Conservation (phyloP, 2,113 vertebrate species). For the Pituophis catenifer region DNA sequence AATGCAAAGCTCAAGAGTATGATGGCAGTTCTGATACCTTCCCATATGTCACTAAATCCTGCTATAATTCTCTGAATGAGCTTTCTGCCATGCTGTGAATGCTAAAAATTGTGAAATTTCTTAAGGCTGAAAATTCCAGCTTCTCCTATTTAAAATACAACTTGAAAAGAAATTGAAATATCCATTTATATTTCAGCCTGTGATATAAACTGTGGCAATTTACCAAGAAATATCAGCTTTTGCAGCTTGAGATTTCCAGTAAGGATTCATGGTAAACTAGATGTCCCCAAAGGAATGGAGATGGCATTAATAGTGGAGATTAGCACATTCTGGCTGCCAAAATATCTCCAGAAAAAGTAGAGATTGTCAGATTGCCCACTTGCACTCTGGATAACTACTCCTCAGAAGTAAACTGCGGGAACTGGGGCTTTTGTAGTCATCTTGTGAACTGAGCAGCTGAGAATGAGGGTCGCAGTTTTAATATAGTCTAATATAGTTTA, state of each 20-base stretch:
- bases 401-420: too few relatives aligned
- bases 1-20: too few relatives aligned
- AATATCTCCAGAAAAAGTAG: background rate
- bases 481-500: background rate
- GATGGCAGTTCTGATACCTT: background rate
- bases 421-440: too few relatives aligned
- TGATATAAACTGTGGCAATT: slow-evolving; percentile 57
- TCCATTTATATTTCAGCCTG: slow-evolving; percentile 59
- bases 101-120: background rate
- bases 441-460: too few relatives aligned
- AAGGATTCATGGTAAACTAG: background rate
- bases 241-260: slow-evolving; percentile 14
- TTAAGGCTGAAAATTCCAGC: background rate
- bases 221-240: slow-evolving; percentile 55
- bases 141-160: background rate
- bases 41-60: background rate
- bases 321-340: background rate
- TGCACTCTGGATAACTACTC: background rate
- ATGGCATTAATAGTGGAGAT: background rate
- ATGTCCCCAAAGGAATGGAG: background rate
- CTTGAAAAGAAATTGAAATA: slow-evolving; percentile 61
- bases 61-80: background rate
- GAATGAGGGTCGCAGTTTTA: too few relatives aligned
- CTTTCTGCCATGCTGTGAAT: background rate
- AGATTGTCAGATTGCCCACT: background rate